A percentile compares a stretch with the other conserved stretches of the same genome.
phyloP scores from a whole-genome alignment of 2,113 vertebrate species.

The Aegotheles bennettii region DNA sequence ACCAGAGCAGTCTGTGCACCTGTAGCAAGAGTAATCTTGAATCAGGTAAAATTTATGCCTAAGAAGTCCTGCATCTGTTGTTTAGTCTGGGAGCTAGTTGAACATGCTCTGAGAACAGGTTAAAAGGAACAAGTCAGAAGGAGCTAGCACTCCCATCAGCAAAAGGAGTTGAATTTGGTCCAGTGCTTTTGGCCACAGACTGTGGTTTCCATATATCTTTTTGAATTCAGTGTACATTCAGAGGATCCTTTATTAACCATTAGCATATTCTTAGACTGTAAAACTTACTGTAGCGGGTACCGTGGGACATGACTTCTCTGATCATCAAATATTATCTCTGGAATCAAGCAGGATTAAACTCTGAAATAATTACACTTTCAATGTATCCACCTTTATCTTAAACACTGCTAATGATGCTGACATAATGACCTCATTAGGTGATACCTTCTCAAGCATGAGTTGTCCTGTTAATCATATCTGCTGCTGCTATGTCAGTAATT shows the following conservation, averaged over 20 bases:
- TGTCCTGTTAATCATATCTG: neutral
- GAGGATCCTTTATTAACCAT: neutral
- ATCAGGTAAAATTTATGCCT: neutral
- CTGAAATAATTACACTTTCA: neutral
- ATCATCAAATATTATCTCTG: neutral
- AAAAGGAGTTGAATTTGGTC: neutral
- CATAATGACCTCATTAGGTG: neutral
- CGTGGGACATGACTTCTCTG: neutral
- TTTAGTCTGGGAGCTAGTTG: neutral
- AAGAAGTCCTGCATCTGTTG: neutral
- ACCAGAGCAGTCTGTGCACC: neutral
- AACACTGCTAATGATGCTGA: neutral
- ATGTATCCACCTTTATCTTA: neutral
- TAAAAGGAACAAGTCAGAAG: neutral
- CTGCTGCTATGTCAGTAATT: neutral
- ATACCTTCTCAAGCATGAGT: neutral
- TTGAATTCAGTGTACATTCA: neutral
- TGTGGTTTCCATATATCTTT: neutral
- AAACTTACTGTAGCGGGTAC: neutral
- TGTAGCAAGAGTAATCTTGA: neutral
- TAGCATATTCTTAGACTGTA: neutral
- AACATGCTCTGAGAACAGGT: neutral
- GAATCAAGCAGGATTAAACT: neutral
- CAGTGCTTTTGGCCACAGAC: neutral
- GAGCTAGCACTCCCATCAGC: neutral